These are phyloP conservation scores for Pitangus sulphuratus DNA, from an alignment of 2,797 vertebrate genomes.

Conservation along the genomic window DNA sequence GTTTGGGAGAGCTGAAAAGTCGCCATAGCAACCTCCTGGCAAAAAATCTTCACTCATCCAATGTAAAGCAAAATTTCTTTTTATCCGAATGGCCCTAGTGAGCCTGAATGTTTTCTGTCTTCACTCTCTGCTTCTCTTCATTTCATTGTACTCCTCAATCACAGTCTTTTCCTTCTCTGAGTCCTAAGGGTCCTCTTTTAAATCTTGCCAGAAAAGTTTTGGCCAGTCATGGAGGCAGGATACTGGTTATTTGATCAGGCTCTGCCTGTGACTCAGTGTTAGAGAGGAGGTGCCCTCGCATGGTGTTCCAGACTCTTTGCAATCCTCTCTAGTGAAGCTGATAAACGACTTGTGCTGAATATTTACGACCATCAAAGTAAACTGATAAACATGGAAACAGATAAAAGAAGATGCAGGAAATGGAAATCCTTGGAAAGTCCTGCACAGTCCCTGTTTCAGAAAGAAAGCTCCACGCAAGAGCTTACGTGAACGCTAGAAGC, in stretches of 20 bases:
- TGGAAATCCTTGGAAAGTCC: not conserved
- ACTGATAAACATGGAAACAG: not conserved
- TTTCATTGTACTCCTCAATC: not conserved
- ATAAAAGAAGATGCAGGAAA: not conserved
- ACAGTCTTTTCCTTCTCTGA: not conserved
- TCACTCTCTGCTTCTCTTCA: not conserved
- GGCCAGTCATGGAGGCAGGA: not conserved
- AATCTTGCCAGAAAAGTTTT: slow-evolving; percentile 37
- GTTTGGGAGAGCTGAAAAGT: slow-evolving; percentile 73
- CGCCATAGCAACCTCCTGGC: slow-evolving; percentile 70
- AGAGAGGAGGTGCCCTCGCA: not conserved
- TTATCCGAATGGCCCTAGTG: slow-evolving; percentile 10
- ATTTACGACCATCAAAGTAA: not conserved
- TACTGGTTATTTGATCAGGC: not conserved
- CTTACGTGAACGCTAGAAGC: not conserved
- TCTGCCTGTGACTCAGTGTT: not conserved
- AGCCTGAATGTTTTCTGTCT: slow-evolving; percentile 8
- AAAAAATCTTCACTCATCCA: slow-evolving; percentile 50
- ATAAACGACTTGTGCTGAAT: not conserved
- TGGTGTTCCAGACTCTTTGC: not conserved
- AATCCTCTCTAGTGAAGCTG: not conserved
- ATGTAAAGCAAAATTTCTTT: slow-evolving; percentile 50
- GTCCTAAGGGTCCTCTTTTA: not conserved
- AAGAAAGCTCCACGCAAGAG: not conserved
- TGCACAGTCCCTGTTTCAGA: not conserved